Evolutionary conservation across 2,113 vertebrate genomes (phyloP).

Genomic region (Hyla sarda): DNA sequence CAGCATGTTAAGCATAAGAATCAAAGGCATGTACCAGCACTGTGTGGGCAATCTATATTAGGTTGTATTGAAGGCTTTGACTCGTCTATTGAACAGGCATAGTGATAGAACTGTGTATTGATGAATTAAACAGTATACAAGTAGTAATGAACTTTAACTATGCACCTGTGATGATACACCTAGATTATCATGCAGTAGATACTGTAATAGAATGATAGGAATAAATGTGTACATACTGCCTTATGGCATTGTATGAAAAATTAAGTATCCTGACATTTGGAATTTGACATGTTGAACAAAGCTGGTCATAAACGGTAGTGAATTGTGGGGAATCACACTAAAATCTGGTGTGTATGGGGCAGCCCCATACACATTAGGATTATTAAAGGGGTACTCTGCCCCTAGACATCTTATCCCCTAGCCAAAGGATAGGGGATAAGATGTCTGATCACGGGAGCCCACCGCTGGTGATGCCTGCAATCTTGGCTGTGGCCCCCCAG

Average conservation of each 20-base stretch:
- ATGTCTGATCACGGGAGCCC: no score
- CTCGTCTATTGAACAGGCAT: neutral
- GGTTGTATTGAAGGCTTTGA: conserved; percentile 1
- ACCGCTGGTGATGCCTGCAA: no score
- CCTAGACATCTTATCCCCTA: no score
- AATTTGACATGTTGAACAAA: neutral
- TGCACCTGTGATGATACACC: conserved; percentile 16
- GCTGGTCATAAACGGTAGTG: neutral
- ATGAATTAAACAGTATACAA: neutral
- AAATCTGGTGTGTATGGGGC: neutral
- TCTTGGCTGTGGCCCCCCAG: no score
- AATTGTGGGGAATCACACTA: neutral
- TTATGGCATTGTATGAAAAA: conserved; percentile 18
- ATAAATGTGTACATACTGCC: conserved; percentile 42
- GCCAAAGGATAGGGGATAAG: no score
- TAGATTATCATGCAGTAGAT: conserved; percentile 2
- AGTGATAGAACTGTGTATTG: neutral
- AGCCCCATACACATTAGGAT: neutral
- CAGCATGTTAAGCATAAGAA: conserved; percentile 20
- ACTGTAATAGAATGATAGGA: neutral
- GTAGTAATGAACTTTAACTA: conserved; percentile 1
- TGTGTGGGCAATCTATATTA: conserved; percentile 9
- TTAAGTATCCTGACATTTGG: neutral
- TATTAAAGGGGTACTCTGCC: neutral
- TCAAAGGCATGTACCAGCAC: neutral